Evolutionary conservation across 2,113 vertebrate species (phyloP), one percentile per base, ranked within the genome.

Genomic region (Azemiops feae): DNA sequence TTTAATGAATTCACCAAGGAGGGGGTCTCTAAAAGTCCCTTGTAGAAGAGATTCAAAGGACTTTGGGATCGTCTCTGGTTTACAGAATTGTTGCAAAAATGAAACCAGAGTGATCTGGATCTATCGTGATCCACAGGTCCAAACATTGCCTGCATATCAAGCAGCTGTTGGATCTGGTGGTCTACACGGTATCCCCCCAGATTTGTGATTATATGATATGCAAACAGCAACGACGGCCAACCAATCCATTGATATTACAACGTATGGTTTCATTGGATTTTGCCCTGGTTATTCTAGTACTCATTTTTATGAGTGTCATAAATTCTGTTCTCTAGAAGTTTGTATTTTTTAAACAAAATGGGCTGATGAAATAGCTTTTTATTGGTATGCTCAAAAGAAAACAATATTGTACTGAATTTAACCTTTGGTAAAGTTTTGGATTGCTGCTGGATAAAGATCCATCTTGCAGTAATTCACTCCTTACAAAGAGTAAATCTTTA

Each of bases 301-400:
- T 91, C 90, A 52, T 74, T 90, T 85, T 85, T 34, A n/a, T 50
- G n/a, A 90, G 14, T 10, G 3, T 96, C 96, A 97, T 95, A 97
- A 96, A 96, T 96, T 96, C 97, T 88, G 87, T 92, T 93, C 94
- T 97, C 97, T 97, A 95, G 95, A 97, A 97, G 94, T 94, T 96
- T 95, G 97, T 96, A 97, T 97, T 97, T 97, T 96, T 94, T 92
- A 1, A 45, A 45, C 43, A n/a, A 47, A 23, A 89, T 27, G 96
- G 95, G 95, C 94, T 95, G 16, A 39, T 85, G 53, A n/a, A 95
- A 95, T 96, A 94, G 95, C 94, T 96, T 96, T 93, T 94, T 96
- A 92, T 89, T 89, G 47, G 30, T 69, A n/a, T 16, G 30, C 30
- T 34, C 4, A 6, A 16, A 69, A n/a, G 30, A 69, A 69, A 69